These are phyloP conservation scores for Eupeodes latifasciatus DNA, from an alignment of 2,888 invertebrate species.

Conservation along the genomic window DNA sequence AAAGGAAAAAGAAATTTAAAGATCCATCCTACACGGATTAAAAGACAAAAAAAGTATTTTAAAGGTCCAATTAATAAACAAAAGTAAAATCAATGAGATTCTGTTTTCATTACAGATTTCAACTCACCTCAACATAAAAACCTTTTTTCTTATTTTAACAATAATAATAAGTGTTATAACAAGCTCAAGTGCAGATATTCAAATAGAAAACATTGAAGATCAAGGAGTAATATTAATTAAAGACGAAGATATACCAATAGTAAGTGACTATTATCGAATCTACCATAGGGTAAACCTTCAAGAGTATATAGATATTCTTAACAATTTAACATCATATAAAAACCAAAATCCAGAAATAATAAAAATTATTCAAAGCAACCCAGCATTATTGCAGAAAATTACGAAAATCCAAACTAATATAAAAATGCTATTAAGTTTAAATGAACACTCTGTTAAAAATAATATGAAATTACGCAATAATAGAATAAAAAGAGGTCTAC, in stretches of 20 bases:
- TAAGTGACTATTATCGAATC: constrained; percentile 15
- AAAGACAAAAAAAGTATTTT: background rate
- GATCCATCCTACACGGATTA: constrained; percentile 7
- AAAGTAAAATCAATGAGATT: background rate
- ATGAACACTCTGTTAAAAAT: too few relatives aligned
- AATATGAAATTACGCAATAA: too few relatives aligned
- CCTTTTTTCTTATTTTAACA: background rate
- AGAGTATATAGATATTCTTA: constrained; percentile 1
- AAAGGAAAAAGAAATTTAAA: background rate
- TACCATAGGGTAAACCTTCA: background rate
- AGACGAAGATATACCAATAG: constrained; percentile 17
- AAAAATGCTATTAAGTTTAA: too few relatives aligned
- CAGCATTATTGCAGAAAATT: too few relatives aligned
- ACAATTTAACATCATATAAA: background rate
- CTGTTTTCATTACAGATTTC: constrained; percentile 9
- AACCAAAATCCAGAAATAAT: constrained; percentile 3
- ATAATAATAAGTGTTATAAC: background rate
- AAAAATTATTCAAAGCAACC: background rate
- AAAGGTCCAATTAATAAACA: background rate
- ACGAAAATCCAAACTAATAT: too few relatives aligned
- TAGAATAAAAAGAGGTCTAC: too few relatives aligned
- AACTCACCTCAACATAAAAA: constrained; percentile 15
- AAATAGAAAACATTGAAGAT: constrained; percentile 19
- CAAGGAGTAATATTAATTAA: constrained; percentile 12
- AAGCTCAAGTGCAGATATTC: background rate